A percentile compares a stretch with the other conserved stretches of the same genome.
These are phyloP conservation scores for Gobius niger DNA, from an alignment of 2,113 vertebrate genomes.

Conservation along the genomic window DNA sequence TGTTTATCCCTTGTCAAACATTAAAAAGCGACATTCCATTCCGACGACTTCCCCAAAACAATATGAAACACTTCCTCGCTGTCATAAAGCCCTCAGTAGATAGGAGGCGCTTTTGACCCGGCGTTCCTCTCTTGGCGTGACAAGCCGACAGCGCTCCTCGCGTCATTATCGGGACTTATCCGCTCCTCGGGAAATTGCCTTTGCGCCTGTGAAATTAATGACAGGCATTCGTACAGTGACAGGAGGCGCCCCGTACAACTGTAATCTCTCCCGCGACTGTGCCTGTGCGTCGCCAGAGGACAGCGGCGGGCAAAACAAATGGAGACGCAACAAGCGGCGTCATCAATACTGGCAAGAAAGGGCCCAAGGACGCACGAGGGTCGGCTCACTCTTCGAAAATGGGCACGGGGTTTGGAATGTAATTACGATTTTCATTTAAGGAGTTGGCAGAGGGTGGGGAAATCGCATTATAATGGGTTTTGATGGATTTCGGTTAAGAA, in stretches of 20 bases:
- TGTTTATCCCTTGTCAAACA: not conserved
- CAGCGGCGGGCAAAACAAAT: constrained; percentile 51
- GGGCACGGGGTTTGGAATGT: constrained; percentile 24
- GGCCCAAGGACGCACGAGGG: constrained; percentile 38
- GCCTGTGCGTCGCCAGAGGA: constrained; percentile 44
- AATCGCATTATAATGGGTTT: constrained; percentile 13
- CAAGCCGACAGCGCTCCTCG: constrained; percentile 32
- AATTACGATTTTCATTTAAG: constrained; percentile 31
- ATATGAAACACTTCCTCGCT: not conserved
- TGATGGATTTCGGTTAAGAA: constrained; percentile 6
- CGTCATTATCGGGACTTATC: constrained; percentile 60
- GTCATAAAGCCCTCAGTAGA: not conserved
- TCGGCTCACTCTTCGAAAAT: constrained; percentile 15
- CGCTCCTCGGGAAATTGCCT: constrained; percentile 64
- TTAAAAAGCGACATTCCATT: not conserved
- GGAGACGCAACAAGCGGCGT: constrained; percentile 50
- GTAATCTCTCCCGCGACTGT: constrained; percentile 66
- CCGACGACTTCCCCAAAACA: not conserved
- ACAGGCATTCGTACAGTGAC: constrained; percentile 67
- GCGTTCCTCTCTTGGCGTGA: constrained; percentile 34
- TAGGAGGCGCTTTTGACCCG: constrained; percentile 31
- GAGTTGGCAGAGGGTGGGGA: constrained; percentile 7
- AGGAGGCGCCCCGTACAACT: constrained; percentile 61
- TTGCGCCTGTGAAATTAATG: constrained; percentile 67
- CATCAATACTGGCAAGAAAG: constrained; percentile 49